These are phyloP conservation scores for Coptodon bakossiorum DNA, from an alignment of 2,113 vertebrate species.

Conservation along the genomic window DNA sequence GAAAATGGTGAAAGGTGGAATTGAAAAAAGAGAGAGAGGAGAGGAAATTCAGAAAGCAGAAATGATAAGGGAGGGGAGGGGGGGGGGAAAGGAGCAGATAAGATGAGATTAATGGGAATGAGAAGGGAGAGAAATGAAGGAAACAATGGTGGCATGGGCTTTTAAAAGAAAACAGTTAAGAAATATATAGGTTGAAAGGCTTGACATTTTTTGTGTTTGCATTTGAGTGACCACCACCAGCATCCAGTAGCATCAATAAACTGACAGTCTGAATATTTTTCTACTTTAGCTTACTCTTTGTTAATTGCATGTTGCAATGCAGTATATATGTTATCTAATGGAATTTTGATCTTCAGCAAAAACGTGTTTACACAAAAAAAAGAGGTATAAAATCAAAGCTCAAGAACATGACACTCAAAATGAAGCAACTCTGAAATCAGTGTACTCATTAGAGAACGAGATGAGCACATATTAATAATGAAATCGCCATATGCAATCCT, in stretches of 20 bases:
- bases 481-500: conserved; percentile 18
- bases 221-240: conserved; percentile 15
- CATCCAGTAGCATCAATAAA: background rate
- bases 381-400: background rate
- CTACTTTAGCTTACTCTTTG: background rate
- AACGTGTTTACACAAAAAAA: background rate
- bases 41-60: background rate
- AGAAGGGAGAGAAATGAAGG: background rate
- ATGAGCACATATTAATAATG: conserved; percentile 42
- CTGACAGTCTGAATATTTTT: background rate
- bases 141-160: background rate
- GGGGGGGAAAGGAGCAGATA: background rate
- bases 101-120: conserved; percentile 10
- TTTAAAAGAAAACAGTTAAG: background rate
- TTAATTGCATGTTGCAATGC: background rate
- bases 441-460: conserved; percentile 40
- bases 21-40: background rate
- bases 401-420: conserved; percentile 2
- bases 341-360: background rate
- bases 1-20: background rate
- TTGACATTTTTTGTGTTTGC: conserved; percentile 33
- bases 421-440: conserved; percentile 11
- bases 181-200: background rate
- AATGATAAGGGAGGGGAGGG: background rate
- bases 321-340: background rate